Conservation (phyloP, 2,888 invertebrate species). For the Chalcis sispes region DNA sequence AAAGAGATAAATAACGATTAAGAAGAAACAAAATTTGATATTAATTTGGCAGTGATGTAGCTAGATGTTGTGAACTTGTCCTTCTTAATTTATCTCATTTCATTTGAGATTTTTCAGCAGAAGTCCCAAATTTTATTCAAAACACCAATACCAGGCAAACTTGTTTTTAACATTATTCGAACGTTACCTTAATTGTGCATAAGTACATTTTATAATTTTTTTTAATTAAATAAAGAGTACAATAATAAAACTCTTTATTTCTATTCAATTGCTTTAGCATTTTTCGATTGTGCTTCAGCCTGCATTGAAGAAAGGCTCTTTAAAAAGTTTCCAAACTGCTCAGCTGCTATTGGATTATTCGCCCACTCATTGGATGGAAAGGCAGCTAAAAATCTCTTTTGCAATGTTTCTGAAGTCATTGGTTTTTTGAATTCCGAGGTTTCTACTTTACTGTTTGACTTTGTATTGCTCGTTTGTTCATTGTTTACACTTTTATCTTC, state of each 20-base stretch:
- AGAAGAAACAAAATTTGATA: slow-evolving; percentile 35
- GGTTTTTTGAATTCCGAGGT: slow-evolving; percentile 43
- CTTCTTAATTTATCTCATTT: slow-evolving; percentile 8
- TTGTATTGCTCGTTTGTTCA: slow-evolving; percentile 20
- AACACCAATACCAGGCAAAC: slow-evolving; percentile 14
- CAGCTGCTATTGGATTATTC: slow-evolving; percentile 64
- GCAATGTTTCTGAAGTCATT: slow-evolving; percentile 63
- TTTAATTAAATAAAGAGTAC: background rate
- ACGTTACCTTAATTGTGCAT: slow-evolving; percentile 35
- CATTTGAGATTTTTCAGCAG: slow-evolving; percentile 15
- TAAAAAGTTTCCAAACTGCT: slow-evolving; percentile 66
- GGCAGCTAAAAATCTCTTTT: slow-evolving; percentile 64
- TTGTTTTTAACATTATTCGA: slow-evolving; percentile 11
- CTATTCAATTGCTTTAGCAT: slow-evolving; percentile 53
- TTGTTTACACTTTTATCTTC: slow-evolving; percentile 3
- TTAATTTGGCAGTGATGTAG: slow-evolving; percentile 54
- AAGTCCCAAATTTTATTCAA: slow-evolving; percentile 41
- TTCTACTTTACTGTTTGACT: slow-evolving; percentile 16
- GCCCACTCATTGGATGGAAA: slow-evolving; percentile 68
- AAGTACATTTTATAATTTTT: slow-evolving; percentile 26
- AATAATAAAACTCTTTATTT: slow-evolving; percentile 7
- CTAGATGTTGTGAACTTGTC: slow-evolving; percentile 37
- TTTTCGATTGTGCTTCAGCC: slow-evolving; percentile 58
- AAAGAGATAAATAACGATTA: background rate
- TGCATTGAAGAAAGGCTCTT: slow-evolving; percentile 64